phyloP scores from a whole-genome alignment of 2,113 vertebrate species.

The Glaucomys volans region DNA sequence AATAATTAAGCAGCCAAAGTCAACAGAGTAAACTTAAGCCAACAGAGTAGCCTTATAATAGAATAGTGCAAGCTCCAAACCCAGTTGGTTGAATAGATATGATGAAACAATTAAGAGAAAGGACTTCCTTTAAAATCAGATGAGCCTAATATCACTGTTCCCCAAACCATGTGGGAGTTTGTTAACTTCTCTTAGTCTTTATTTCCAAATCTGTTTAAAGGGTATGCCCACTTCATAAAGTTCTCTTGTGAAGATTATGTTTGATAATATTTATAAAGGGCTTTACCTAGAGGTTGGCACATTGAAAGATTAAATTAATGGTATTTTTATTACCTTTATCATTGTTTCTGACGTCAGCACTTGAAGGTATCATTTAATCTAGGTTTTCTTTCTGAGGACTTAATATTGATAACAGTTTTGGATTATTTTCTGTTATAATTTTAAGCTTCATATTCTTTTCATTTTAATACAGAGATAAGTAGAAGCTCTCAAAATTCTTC shows the following conservation, averaged over 20 bases:
- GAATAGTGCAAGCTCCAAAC: neutral
- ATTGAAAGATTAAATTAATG: neutral
- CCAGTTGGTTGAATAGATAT: neutral
- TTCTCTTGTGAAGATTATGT: neutral
- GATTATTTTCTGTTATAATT: neutral
- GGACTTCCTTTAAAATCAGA: neutral
- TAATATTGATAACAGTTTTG: neutral
- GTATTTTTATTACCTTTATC: neutral
- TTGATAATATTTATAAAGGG: neutral
- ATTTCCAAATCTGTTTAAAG: neutral
- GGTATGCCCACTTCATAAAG: neutral
- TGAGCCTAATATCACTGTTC: neutral
- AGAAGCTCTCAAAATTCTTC: neutral
- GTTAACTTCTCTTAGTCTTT: neutral
- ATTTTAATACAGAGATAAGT: neutral
- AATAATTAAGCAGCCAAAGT: too few species aligned
- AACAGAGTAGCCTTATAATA: neutral
- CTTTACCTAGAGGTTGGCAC: neutral
- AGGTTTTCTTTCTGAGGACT: neutral
- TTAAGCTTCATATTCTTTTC: slow-evolving; percentile 47
- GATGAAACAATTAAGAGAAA: neutral
- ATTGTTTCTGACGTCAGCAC: neutral
- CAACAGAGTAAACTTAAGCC: neutral
- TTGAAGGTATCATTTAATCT: neutral
- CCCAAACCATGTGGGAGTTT: neutral